Evolutionary conservation across 2,113 vertebrate species (phyloP).

Genomic region (Turnix velox): DNA sequence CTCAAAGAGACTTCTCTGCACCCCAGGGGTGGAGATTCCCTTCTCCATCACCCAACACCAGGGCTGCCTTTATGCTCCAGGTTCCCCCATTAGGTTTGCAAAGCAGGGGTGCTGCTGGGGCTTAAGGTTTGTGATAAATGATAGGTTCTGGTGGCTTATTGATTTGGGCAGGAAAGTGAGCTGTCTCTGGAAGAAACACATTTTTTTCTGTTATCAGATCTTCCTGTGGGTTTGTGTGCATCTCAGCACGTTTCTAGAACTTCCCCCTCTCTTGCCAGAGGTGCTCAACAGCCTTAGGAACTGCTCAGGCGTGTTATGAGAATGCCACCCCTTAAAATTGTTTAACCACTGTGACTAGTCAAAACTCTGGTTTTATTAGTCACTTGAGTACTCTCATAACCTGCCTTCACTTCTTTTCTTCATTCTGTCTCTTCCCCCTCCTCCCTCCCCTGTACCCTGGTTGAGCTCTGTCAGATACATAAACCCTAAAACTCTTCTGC

Average conservation of each 20-base stretch:
- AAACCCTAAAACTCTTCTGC: neutral
- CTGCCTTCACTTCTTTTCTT: neutral
- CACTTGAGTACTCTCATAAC: slow-evolving; percentile 12
- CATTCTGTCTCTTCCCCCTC: neutral
- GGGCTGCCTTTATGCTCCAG: neutral
- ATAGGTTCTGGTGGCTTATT: slow-evolving; percentile 35
- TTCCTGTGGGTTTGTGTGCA: neutral
- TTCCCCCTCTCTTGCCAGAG: neutral
- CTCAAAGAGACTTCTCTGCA: neutral
- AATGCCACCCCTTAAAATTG: neutral
- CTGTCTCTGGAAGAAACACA: neutral
- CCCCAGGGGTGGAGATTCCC: neutral
- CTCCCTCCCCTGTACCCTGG: neutral
- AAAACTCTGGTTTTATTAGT: neutral
- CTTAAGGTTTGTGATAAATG: slow-evolving; percentile 30
- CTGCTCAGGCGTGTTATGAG: neutral
- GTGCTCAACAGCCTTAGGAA: neutral
- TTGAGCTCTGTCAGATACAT: accelerated
- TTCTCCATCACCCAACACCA: neutral
- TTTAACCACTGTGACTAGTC: slow-evolving; percentile 21
- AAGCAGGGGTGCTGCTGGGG: neutral
- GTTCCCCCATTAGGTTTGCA: neutral
- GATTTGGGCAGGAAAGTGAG: slow-evolving; percentile 16
- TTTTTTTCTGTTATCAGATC: slow-evolving; percentile 4
- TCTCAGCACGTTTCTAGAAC: neutral